These are phyloP conservation scores for Achlya flavicornis DNA, from an alignment of 2,888 invertebrate genomes.

Conservation along the genomic window DNA sequence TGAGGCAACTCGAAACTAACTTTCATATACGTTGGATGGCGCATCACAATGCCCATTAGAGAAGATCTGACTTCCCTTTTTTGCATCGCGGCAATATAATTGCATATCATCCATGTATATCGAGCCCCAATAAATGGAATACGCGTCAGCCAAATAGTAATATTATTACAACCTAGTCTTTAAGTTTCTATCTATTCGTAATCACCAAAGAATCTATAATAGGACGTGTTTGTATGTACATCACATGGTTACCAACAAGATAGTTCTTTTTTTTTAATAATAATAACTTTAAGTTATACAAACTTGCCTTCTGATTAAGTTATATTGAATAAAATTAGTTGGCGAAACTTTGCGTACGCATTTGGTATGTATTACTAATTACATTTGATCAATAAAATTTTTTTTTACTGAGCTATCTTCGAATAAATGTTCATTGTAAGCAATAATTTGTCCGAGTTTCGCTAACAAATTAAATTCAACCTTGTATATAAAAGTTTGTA, in stretches of 20 bases:
- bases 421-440: too few relatives aligned
- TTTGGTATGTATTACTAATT: too few relatives aligned
- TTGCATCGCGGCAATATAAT: background rate
- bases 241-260: slow-evolving; percentile 25
- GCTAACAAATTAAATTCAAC: too few relatives aligned
- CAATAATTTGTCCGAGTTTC: too few relatives aligned
- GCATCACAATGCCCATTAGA: background rate
- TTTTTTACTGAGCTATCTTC: too few relatives aligned
- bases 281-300: too few relatives aligned
- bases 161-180: slow-evolving; percentile 22
- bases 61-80: background rate
- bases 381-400: too few relatives aligned
- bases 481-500: too few relatives aligned
- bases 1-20: too few relatives aligned
- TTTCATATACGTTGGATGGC: too few relatives aligned
- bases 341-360: too few relatives aligned
- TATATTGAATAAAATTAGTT: too few relatives aligned
- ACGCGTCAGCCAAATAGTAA: slow-evolving; percentile 31
- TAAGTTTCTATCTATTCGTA: slow-evolving; percentile 24
- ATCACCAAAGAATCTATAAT: slow-evolving; percentile 45
- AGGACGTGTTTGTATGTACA: slow-evolving; percentile 19
- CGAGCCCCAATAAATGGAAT: background rate
- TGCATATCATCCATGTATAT: background rate
- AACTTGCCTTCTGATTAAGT: background rate
- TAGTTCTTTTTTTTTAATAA: slow-evolving; percentile 8